Base-by-base conservation (phyloP, 2,888 invertebrate species). In the Zootermopsis nevadensis region DNA sequence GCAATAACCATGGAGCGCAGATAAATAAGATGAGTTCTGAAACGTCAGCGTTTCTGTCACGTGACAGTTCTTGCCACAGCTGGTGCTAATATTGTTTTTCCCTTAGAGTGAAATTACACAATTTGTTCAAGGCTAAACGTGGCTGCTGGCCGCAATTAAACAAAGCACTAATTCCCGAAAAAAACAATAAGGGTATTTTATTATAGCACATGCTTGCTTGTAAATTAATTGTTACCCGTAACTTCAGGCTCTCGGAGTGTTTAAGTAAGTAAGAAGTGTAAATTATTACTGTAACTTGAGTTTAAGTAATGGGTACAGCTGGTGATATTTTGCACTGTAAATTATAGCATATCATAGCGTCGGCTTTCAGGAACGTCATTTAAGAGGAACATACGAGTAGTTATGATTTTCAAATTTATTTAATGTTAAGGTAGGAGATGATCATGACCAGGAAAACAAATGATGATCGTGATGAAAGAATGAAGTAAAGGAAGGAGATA, bases 101-200 rank as follows among this genome's bases (percentile, higher is more conserved):
- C 6, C 33, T n/a, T 15, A 33, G 69, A 69, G 33, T 69, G 33
- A 69, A 67, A 69, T 69, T 69, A 33, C 15, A 69, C 33, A 33
- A 69, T 69, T 69, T 33, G 33, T 33, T 12, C 69, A 33, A 69
- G 69, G 69, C 69, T 33, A 69, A 33, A 31, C 33, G 69, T 30
- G 69, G 69, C 69, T 69, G 3, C 22, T 4, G 69, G 19, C 33
- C 0, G 69, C 69, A 69, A 69, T 69, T 69, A 69, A 69, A 33
- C 31, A 69, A 69, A 69, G 33, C 69, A 12, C 27, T 60, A n/a
- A 27, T 60, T 27, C 60, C n/a, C 24, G 60, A 60, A 60, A 53
- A 15, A 53, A 53, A 53, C 8, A 53, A 53, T 19, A 53, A 15
- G 27, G n/a, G 60, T 6, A 3, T 60, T 60, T 60, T 60, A 60